phyloP scores from a whole-genome alignment of 2,888 invertebrate genomes.

The Lottia scabra region DNA sequence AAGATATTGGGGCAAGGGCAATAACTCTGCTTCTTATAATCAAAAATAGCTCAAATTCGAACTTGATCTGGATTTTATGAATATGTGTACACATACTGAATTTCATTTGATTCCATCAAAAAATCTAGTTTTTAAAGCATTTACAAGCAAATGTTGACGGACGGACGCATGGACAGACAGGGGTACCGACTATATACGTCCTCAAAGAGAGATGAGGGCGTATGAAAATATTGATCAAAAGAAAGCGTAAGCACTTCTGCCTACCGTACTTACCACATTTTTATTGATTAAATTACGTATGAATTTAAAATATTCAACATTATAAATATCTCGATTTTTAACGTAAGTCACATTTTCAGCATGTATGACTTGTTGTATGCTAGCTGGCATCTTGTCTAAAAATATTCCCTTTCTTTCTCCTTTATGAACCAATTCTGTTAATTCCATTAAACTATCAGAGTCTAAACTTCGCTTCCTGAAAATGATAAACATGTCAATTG shows the following conservation, averaged over 20 bases:
- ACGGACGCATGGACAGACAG: too few relatives aligned
- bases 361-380: conserved; percentile 68
- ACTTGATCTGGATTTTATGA: too few relatives aligned
- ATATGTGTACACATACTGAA: too few relatives aligned
- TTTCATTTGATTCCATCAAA: too few relatives aligned
- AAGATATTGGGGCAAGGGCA: too few relatives aligned
- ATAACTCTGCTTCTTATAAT: too few relatives aligned
- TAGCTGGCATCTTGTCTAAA: conserved; percentile 68
- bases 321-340: conserved; percentile 70
- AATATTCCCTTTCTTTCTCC: conserved; percentile 70
- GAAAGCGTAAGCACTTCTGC: not conserved
- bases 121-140: too few relatives aligned
- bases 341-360: conserved; percentile 71
- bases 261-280: conserved; percentile 47
- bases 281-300: conserved; percentile 60
- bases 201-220: too few relatives aligned
- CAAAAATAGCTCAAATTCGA: too few relatives aligned
- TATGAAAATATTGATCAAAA: too few relatives aligned
- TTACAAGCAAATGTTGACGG: too few relatives aligned
- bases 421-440: conserved; percentile 71
- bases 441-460: conserved; percentile 70
- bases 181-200: too few relatives aligned
- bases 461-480: conserved; percentile 47
- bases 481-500: not conserved
- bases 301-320: conserved; percentile 70